phyloP scores from a whole-genome alignment of 2,113 vertebrate species.

The Oxyruncus cristatus region DNA sequence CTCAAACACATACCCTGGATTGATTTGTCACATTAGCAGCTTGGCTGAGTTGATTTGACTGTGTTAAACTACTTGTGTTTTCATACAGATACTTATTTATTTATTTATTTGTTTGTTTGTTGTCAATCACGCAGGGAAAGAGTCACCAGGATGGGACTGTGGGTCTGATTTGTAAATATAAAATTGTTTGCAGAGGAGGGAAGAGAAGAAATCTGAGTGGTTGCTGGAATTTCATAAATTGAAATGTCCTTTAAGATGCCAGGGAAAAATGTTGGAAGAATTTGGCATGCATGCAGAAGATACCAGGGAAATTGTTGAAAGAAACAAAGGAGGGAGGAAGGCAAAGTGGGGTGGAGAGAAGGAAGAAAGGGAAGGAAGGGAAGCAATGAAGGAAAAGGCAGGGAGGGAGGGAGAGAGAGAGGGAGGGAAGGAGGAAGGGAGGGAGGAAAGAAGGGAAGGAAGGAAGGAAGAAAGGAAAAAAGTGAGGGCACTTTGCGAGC shows the following conservation, averaged over 20 bases:
- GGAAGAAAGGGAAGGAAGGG: too few relatives aligned
- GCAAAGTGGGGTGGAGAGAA: too few relatives aligned
- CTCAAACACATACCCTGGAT: background rate
- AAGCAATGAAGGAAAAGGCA: too few relatives aligned
- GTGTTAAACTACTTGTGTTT: background rate
- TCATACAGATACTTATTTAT: too few relatives aligned
- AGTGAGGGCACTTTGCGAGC: background rate
- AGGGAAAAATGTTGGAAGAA: background rate
- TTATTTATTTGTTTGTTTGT: background rate
- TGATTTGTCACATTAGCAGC: background rate
- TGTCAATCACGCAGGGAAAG: accelerated
- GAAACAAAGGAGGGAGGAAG: background rate
- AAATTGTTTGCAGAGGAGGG: background rate
- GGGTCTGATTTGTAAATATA: accelerated
- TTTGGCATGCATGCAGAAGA: background rate
- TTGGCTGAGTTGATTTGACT: background rate
- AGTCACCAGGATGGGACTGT: background rate
- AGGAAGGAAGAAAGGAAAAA: background rate
- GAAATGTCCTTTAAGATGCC: background rate
- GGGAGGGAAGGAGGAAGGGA: background rate
- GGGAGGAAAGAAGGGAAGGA: background rate
- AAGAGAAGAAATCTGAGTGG: background rate
- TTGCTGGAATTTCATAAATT: background rate
- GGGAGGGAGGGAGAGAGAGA: too few relatives aligned
- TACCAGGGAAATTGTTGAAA: background rate